A percentile compares a stretch with the other conserved stretches of the same genome.
These are phyloP conservation scores for Perca fluviatilis DNA, from an alignment of 2,113 vertebrate genomes.

Conservation along the genomic window DNA sequence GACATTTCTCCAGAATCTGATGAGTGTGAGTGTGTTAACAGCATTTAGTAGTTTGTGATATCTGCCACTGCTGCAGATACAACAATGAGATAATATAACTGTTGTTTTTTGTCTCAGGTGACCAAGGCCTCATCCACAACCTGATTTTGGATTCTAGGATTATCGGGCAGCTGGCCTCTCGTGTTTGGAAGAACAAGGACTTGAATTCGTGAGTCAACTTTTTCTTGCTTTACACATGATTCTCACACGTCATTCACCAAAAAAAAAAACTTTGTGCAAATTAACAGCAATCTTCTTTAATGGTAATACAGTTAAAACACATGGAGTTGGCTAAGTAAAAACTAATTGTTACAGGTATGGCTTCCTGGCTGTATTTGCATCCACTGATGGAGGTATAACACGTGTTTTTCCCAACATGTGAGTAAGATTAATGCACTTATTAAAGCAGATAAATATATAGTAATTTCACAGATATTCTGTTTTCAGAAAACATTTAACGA, in stretches of 20 bases:
- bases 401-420: slow-evolving; percentile 96
- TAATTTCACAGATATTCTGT: neutral
- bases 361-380: slow-evolving; percentile 95
- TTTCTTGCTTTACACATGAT: neutral
- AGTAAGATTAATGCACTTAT: slow-evolving; percentile 67
- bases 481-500: neutral
- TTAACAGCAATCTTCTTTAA: neutral
- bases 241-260: neutral
- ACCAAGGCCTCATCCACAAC: slow-evolving; percentile 96
- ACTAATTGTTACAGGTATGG: slow-evolving; percentile 88
- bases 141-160: slow-evolving; percentile 96
- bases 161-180: slow-evolving; percentile 93
- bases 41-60: neutral
- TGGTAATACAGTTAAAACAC: neutral
- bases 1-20: slow-evolving; percentile 97
- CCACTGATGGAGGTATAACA: slow-evolving; percentile 96
- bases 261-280: neutral
- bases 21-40: slow-evolving; percentile 89
- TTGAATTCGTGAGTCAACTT: slow-evolving; percentile 89
- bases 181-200: slow-evolving; percentile 95
- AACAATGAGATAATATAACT: slow-evolving; percentile 3
- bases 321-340: neutral
- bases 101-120: slow-evolving; percentile 81
- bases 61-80: slow-evolving; percentile 8
- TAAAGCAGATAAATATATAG: neutral